Base-by-base conservation (phyloP, 2,888 invertebrate genomes). In the Merodon equestris region DNA sequence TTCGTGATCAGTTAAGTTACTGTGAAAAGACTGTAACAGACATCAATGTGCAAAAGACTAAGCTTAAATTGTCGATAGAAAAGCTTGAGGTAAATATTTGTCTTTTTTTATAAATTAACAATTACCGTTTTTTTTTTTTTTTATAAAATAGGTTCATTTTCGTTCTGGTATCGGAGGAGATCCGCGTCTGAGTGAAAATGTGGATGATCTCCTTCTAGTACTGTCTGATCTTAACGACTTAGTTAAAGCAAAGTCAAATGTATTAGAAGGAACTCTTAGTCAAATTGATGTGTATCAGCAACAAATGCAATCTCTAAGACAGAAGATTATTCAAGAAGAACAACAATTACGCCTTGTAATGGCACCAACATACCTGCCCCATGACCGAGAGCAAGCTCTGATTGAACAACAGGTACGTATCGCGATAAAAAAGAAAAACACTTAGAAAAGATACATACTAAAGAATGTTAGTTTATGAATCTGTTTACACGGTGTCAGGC, bases 241-340 rank as follows among this genome's bases (percentile, higher is more conserved):
- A 81, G 86, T 87, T 13, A 86, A 84, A 82, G 74, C 84, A 73
- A 88, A 86, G 82, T 84, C 86, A 61, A 88, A 89, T 66, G 92
- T 92, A 83, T 90, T 97, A 82, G 94, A 93, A 85, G 91, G 92
- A 44, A 95, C 96, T 83, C 92, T 97, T 58, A 90, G 92, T 82
- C 97, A 97, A 89, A 93, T 97, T 84, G 97, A 97, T 87, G 92
- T 93, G 81, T 95, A 96, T 89, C 95, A 95, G 88, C 93, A 94
- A 87, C 96, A 97, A 90, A 94, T 97, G 86, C 95, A 95, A 85
- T 91, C 93, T 58, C 91, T 97, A 83, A 93, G 96, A 71, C 94
- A 95, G 85, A 94, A 95, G 88, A 93, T 96, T 85, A 93, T 96
- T 82, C 93, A 94, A 87, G 95, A 95, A 82, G 97, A 97, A 89